phyloP scores from a whole-genome alignment of 2,113 vertebrate species.

The Gallinago undulata region DNA sequence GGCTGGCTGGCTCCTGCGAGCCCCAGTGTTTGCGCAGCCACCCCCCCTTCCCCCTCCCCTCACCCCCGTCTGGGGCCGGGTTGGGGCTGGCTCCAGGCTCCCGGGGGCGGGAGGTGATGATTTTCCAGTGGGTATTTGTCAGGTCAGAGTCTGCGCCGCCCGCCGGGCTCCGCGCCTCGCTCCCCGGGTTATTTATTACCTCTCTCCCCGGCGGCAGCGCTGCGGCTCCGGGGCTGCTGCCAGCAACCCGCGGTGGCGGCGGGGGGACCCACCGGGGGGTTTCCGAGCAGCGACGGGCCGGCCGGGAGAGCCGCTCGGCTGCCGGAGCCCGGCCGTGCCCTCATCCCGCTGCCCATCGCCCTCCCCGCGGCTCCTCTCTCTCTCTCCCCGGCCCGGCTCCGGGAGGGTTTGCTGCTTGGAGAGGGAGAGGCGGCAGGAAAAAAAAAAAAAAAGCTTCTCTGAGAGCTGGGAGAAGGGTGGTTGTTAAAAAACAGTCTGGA shows the following conservation, averaged over 20 bases:
- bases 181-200: slow-evolving; percentile 96
- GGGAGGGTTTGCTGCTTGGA: not conserved
- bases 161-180: slow-evolving; percentile 86
- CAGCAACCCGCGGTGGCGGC: slow-evolving; percentile 82
- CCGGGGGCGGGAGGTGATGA: slow-evolving; percentile 85
- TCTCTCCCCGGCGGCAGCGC: slow-evolving; percentile 91
- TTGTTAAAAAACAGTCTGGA: not conserved
- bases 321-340: not conserved
- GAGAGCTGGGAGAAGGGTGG: not conserved
- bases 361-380: not conserved
- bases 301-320: not conserved
- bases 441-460: not conserved
- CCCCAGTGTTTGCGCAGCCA: slow-evolving; percentile 59
- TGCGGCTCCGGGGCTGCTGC: slow-evolving; percentile 90
- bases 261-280: not conserved
- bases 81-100: slow-evolving; percentile 86
- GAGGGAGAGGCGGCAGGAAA: not conserved
- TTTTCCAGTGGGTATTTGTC: slow-evolving; percentile 93
- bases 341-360: no score
- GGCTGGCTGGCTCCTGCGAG: not conserved
- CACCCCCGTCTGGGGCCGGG: not conserved
- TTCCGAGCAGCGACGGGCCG: slow-evolving; percentile 33
- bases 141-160: slow-evolving; percentile 90
- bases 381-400: not conserved
- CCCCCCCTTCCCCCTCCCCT: not conserved